A percentile compares a stretch with the other conserved stretches of the same genome.
Evolutionary conservation across 2,797 vertebrate species (phyloP).

Genomic region (Sylvilagus floridanus): DNA sequence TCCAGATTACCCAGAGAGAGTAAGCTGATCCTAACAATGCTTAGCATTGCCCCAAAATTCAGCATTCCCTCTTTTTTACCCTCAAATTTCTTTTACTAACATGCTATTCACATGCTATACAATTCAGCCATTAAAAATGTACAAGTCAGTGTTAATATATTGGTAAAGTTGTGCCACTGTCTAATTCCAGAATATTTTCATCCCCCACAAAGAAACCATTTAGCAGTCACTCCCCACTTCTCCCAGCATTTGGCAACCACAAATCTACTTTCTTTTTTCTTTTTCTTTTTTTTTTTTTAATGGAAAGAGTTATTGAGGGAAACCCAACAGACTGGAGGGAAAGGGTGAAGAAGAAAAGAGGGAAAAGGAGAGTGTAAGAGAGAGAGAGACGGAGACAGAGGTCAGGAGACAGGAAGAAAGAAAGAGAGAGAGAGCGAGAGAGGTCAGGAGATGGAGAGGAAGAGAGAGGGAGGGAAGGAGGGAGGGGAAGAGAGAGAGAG

Average conservation of each 20-base stretch:
- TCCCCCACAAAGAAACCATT: not conserved
- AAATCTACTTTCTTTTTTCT: not conserved
- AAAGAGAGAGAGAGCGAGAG: no score
- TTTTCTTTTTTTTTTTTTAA: no score
- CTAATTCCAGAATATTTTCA: constrained; percentile 22
- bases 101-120: constrained; percentile 32
- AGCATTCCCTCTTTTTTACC: not conserved
- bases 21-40: not conserved
- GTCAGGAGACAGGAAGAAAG: no score
- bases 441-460: no score
- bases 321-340: no score
- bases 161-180: not conserved
- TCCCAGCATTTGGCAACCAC: not conserved
- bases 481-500: no score
- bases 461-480: no score
- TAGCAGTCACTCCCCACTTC: not conserved
- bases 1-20: not conserved
- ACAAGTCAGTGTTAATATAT: constrained; percentile 1
- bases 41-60: constrained; percentile 11
- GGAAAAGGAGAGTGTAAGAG: no score
- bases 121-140: not conserved
- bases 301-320: no score
- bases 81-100: not conserved
- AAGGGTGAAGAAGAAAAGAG: no score
- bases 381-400: no score